Percentiles rank a stretch among this genome's conserved stretches.
These are phyloP conservation scores for Clistopyga incitator DNA, from an alignment of 2,888 invertebrate genomes.

Conservation along the genomic window DNA sequence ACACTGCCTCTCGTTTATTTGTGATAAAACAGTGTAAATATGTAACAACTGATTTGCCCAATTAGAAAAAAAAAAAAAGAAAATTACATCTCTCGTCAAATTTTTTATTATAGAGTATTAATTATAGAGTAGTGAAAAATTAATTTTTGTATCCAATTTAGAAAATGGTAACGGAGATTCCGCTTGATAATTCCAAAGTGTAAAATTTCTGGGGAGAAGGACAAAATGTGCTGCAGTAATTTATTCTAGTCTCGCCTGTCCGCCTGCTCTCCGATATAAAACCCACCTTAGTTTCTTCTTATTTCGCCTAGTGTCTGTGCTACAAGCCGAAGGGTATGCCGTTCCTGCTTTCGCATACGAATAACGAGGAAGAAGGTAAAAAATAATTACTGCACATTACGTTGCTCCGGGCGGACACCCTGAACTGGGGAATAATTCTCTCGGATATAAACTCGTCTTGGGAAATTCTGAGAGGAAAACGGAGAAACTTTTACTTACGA, in stretches of 20 bases:
- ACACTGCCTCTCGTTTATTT: not conserved
- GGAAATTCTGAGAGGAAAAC: slow-evolving; percentile 2
- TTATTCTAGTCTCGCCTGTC: slow-evolving; percentile 7
- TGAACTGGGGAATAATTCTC: slow-evolving; percentile 5
- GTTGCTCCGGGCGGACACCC: slow-evolving; percentile 4
- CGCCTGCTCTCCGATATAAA: slow-evolving; percentile 1
- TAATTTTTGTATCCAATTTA: not conserved
- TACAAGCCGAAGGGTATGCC: not conserved
- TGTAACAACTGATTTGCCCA: too few species aligned
- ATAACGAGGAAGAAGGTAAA: slow-evolving; percentile 19
- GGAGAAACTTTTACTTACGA: not conserved
- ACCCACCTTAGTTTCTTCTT: not conserved
- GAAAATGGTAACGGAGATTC: not conserved
- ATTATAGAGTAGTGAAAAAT: not conserved
- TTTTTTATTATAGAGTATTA: too few species aligned
- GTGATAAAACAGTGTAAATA: not conserved
- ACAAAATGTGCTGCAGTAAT: not conserved
- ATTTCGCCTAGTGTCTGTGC: slow-evolving; percentile 8
- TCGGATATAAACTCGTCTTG: slow-evolving; percentile 5
- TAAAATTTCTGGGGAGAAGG: not conserved
- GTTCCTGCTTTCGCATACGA: not conserved
- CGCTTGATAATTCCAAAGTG: not conserved
- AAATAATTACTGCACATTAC: slow-evolving; percentile 23
- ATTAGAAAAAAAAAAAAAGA: too few species aligned
- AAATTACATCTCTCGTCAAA: too few species aligned